Conservation (phyloP, 2,797 vertebrate species). For the Enteromius treurensis region DNA sequence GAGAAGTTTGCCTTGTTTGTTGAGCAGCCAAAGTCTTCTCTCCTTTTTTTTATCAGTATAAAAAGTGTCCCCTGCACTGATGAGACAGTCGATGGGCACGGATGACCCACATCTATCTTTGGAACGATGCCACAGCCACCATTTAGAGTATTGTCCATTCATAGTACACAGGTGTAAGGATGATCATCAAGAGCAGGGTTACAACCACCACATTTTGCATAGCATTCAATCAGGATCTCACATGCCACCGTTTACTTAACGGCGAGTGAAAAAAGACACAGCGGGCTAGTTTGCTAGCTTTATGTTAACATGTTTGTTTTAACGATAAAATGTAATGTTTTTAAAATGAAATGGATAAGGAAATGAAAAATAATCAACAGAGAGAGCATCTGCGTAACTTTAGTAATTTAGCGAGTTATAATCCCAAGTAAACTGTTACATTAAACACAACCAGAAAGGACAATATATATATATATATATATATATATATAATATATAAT, state of each 20-base stretch:
- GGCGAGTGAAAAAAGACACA: neutral
- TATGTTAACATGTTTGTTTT: neutral
- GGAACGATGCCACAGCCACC: constrained; percentile 42
- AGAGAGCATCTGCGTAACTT: neutral
- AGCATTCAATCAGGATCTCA: constrained; percentile 12
- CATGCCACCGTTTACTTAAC: neutral
- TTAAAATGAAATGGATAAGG: neutral
- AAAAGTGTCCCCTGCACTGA: constrained; percentile 43
- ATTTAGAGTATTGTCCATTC: constrained; percentile 49
- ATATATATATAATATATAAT: neutral
- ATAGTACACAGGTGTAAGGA: constrained; percentile 49
- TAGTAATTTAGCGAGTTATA: neutral
- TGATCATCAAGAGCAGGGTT: constrained; percentile 35
- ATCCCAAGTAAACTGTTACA: neutral
- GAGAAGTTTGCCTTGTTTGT: constrained; percentile 52
- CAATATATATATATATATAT: neutral
- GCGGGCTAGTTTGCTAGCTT: neutral
- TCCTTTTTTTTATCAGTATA: constrained; percentile 21
- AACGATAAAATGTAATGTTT: neutral
- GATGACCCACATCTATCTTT: constrained; percentile 46
- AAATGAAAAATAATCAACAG: neutral
- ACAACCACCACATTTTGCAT: constrained; percentile 12
- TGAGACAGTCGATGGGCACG: constrained; percentile 46
- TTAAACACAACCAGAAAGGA: neutral
- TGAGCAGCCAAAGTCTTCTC: constrained; percentile 41